These are phyloP conservation scores for Epinotia nisella DNA, from an alignment of 2,888 invertebrate species.

Conservation along the genomic window DNA sequence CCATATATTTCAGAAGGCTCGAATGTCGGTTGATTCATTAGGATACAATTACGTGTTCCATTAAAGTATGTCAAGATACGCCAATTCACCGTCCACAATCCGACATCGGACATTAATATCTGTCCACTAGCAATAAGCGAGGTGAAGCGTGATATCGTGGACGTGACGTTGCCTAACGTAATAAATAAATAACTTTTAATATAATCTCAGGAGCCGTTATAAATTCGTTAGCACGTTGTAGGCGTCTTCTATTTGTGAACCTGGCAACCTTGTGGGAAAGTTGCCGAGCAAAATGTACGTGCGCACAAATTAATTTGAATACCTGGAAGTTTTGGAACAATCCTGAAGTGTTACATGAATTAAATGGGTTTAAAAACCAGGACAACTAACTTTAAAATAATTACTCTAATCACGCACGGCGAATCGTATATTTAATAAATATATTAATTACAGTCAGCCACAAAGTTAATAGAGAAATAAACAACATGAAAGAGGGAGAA, in stretches of 20 bases:
- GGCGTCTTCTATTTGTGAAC: conserved; percentile 46
- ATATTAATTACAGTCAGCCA: too few relatives aligned
- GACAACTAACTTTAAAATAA: too few relatives aligned
- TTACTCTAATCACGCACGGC: too few relatives aligned
- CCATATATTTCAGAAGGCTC: too few relatives aligned
- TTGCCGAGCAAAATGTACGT: conserved; percentile 38
- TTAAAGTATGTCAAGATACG: neutral
- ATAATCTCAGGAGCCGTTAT: conserved; percentile 39
- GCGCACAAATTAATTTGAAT: conserved; percentile 34
- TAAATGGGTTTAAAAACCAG: too few relatives aligned
- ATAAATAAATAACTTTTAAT: conserved; percentile 43
- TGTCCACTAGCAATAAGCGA: conserved; percentile 34
- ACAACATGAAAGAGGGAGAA: too few relatives aligned
- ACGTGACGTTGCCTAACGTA: conserved; percentile 24
- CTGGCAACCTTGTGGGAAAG: conserved; percentile 43
- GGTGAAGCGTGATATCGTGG: conserved; percentile 27
- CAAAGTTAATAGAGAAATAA: too few relatives aligned
- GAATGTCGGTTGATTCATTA: neutral
- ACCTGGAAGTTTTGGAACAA: conserved; percentile 14
- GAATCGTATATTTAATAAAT: too few relatives aligned
- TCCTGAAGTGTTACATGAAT: neutral
- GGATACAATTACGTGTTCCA: conserved; percentile 1
- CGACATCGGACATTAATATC: conserved; percentile 26
- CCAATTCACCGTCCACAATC: neutral
- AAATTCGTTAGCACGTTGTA: conserved; percentile 45